Evolutionary conservation across 2,113 vertebrate species (phyloP), one percentile per base, ranked within the genome.

Genomic region (Aldabrachelys gigantea): DNA sequence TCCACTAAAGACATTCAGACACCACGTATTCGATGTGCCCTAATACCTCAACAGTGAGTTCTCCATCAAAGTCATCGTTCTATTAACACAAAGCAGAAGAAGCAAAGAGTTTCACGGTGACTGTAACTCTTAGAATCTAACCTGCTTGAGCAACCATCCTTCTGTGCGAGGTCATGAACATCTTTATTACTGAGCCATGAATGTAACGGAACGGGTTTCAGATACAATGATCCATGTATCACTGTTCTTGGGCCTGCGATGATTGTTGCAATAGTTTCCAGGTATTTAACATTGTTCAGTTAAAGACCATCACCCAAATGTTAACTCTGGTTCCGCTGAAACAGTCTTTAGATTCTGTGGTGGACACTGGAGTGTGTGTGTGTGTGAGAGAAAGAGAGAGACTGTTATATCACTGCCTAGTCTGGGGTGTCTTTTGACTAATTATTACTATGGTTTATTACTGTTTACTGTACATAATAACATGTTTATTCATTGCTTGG

Each of bases 221-320:
- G 90, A 35, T 87, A 27, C 38, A 85, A 84, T 89, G 93, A 95
- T 95, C 94, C 92, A 92, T 50, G 84, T 83, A 89, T 85, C 89
- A 80, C 47, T 85, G 53, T 69, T 84, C 80, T 92, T 10, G 5
- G 82, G 82, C 85, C 84, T 9, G 52, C 4, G 5, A 53, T 21
- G 69, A 14, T 81, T 16, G 25, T 89, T 5, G 2, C 87, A 27
- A 8, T 31, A 27, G 12, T 25, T 89, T 44, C 89, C 89, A 85
- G 91, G 82, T 90, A 25, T 59, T 69, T 13, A 85, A 24, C 89
- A 27, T 2, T 2, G 0, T 5, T 89, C 91, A 0, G 53, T 75
- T 76, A 56, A 2, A 1, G 16, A 3, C 80, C 82, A 87, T 89
- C 94, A 65, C 80, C 85, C 8, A 5, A 5, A 72, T 87, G 7